These are phyloP conservation scores for Acrocephalus scirpaceus DNA, from an alignment of 2,797 vertebrate species.

Conservation along the genomic window DNA sequence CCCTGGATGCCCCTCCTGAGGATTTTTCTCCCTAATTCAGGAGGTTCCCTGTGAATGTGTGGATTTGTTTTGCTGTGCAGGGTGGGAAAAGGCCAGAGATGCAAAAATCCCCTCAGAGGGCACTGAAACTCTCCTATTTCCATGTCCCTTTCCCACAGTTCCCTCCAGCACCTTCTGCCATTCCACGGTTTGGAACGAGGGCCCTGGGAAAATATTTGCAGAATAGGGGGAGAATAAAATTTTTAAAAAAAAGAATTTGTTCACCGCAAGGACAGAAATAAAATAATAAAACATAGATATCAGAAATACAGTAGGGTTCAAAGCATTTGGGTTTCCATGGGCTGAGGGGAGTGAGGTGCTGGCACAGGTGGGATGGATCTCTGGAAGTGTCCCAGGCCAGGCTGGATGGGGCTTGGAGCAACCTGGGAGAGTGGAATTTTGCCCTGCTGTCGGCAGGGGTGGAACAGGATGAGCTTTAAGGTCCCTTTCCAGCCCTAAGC, in stretches of 20 bases:
- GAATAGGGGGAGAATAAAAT: neutral
- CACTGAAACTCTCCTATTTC: neutral
- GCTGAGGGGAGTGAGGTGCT: neutral
- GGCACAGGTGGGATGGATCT: neutral
- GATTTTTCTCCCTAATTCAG: neutral
- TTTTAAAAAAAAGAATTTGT: neutral
- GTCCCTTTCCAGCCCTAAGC: neutral
- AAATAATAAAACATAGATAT: neutral
- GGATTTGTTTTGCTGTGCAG: constrained; percentile 1
- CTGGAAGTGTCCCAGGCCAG: neutral
- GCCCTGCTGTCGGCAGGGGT: neutral
- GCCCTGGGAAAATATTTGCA: neutral
- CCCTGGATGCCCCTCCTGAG: neutral
- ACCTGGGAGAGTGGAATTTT: rapidly evolving
- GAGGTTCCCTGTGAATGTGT: neutral
- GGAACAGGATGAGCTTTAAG: neutral
- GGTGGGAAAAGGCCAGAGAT: constrained; percentile 30
- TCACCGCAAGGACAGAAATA: neutral
- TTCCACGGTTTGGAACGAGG: constrained; percentile 4
- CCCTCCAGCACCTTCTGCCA: constrained; percentile 15
- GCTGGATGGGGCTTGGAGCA: neutral
- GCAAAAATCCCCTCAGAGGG: neutral
- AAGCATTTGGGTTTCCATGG: neutral
- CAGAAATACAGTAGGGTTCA: neutral
- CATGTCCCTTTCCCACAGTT: constrained; percentile 31